A percentile compares a stretch with the other conserved stretches of the same genome.
These are phyloP conservation scores for Cosmia pyralina DNA, from an alignment of 2,888 invertebrate species.

Conservation along the genomic window DNA sequence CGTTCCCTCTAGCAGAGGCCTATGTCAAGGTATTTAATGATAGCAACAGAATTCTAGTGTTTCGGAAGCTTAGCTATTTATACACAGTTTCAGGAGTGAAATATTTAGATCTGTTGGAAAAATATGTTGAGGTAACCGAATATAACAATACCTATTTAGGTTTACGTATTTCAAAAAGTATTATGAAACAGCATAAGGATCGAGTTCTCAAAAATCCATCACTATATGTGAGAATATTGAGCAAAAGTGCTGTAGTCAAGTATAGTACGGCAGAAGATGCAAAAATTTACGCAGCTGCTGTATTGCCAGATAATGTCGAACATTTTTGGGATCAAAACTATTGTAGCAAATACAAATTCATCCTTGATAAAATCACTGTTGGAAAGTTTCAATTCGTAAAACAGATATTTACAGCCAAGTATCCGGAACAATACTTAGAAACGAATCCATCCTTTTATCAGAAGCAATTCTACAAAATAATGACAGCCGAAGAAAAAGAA, in stretches of 20 bases:
- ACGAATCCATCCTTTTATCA: slow-evolving; percentile 69
- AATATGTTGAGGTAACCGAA: slow-evolving; percentile 31
- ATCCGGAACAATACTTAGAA: slow-evolving; percentile 73
- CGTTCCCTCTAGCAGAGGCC: slow-evolving; percentile 69
- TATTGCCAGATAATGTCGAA: slow-evolving; percentile 66
- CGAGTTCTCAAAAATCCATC: slow-evolving; percentile 70
- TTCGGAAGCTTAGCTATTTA: slow-evolving; percentile 59
- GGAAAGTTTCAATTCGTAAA: slow-evolving; percentile 72
- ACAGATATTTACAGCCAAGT: slow-evolving; percentile 70
- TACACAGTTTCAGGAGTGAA: slow-evolving; percentile 66
- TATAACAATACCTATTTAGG: slow-evolving; percentile 58
- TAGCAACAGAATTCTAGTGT: slow-evolving; percentile 11
- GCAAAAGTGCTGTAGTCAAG: slow-evolving; percentile 65
- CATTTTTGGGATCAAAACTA: slow-evolving; percentile 73
- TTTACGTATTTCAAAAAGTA: slow-evolving; percentile 70
- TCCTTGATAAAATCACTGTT: slow-evolving; percentile 72
- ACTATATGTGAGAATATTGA: slow-evolving; percentile 71
- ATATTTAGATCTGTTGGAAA: slow-evolving; percentile 77
- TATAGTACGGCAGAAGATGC: slow-evolving; percentile 71
- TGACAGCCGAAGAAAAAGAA: slow-evolving; percentile 73
- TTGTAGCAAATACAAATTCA: slow-evolving; percentile 64
- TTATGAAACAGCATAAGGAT: slow-evolving; percentile 74
- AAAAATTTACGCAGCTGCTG: slow-evolving; percentile 66
- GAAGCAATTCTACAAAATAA: slow-evolving; percentile 66
- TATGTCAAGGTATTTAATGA: slow-evolving; percentile 45